Base-by-base conservation (phyloP, 2,888 invertebrate species). In the Drosophila lacicola region DNA sequence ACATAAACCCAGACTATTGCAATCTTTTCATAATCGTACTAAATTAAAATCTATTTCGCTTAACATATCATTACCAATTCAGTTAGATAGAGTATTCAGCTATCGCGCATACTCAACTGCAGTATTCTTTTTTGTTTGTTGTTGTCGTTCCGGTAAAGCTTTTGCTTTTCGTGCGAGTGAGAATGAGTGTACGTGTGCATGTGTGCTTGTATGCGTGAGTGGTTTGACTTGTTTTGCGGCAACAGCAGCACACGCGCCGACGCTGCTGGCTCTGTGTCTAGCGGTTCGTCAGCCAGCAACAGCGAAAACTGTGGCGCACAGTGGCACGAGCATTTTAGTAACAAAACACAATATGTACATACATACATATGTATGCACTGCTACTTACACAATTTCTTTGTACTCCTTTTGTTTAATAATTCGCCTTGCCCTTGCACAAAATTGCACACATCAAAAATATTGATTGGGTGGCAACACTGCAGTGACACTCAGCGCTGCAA, bases 211-310 rank as follows among this genome's bases (percentile, higher is more conserved):
- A 44, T 78, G 77, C 56, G 82, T 74, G 74, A 85, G 85, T 88
- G 85, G 85, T 85, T 85, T 85, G 85, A 85, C 85, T 85, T 88
- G 85, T 85, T 85, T 85, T 85, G 85, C 70, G 84, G 84, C 84
- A 76, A 60, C 79, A 68, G 70, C 61, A 83, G 82, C 76, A 84
- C 82, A 87, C 85, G 85, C 88, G 85, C 76, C 85, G 87, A 70
- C 83, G 64, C 71, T 63, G 70, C 73, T 68, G 74, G 65, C 74
- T 69, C 56, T 70, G 77, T 71, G 77, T 78, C 79, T 88, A 88
- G 75, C 74, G 82, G 77, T 71, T 74, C 64, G 72, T 81, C 75
- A 76, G 70, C 69, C 75, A 76, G 70, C 69, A 55, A 70, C 70
- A 74, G 71, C 78, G 51, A 68, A 65, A 78, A 81, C 63, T 71